Evolutionary conservation across 2,113 vertebrate species (phyloP).

Genomic region (Lampris incognitus): DNA sequence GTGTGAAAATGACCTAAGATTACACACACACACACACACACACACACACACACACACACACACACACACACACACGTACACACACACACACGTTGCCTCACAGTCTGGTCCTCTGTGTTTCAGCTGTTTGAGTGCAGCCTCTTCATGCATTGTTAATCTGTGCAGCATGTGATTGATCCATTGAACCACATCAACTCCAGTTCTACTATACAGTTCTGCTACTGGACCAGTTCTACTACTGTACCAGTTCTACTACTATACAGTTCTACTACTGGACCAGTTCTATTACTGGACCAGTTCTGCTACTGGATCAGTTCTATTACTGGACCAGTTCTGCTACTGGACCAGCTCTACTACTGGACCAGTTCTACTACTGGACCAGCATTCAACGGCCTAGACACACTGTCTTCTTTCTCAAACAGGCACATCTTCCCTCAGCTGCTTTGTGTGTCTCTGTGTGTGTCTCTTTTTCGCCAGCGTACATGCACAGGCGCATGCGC

Average conservation of each 20-base stretch:
- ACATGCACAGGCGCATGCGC: constrained; percentile 33
- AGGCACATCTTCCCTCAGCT: constrained; percentile 3
- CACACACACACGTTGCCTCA: neutral
- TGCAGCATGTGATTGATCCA: constrained; percentile 72
- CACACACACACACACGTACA: constrained; percentile 6
- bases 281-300: too few relatives aligned
- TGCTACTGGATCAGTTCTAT: too few relatives aligned
- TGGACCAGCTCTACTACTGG: too few relatives aligned
- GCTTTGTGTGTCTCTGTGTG: neutral
- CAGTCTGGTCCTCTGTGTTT: neutral
- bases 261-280: too few relatives aligned
- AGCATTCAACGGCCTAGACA: constrained; percentile 23
- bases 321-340: too few relatives aligned
- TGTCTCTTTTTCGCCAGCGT: constrained; percentile 31
- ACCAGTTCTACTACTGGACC: constrained; percentile 50
- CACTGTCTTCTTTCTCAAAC: constrained; percentile 20
- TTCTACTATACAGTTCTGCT: constrained; percentile 31
- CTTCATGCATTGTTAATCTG: constrained; percentile 68
- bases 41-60: constrained; percentile 21
- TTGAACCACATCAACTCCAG: constrained; percentile 72
- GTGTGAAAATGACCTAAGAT: neutral
- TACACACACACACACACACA: neutral
- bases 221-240: too few relatives aligned
- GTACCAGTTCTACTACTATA: too few relatives aligned
- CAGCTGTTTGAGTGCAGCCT: constrained; percentile 42